Evolutionary conservation across 2,888 invertebrate species (phyloP), one percentile per base, ranked within the genome.

Genomic region (Eucera pruinosa): DNA sequence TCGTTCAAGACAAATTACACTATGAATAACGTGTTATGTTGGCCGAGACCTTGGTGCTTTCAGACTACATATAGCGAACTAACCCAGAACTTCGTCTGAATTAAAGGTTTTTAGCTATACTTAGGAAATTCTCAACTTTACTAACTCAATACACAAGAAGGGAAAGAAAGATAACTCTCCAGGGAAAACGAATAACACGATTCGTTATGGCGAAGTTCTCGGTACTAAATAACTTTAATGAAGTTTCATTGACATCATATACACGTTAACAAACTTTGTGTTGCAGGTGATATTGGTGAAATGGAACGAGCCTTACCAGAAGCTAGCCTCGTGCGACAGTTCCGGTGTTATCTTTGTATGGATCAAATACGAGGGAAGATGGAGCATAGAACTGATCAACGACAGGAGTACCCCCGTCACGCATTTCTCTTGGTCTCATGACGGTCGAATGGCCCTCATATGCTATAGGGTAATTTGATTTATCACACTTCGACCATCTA

Each of bases 351-450:
- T 99, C 91, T 99, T 99, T 93, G 99, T 99, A 30, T 99, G 99
- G 99, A 98, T 99, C 90, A 98, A 99, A 92, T 99, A 99, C 93
- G 99, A 99, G 92, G 99, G 98, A 48, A 95, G 99, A 52, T 99
- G 99, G 99, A 98, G 98, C 86, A 99, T 99, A 88, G 99, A 99
- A 93, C 94, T 99, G 84, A 99, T 99, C 92, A 99, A 99, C 93
- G 99, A 99, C 93, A 94, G 99, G 50, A 98, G 97, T 91, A 98
- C 98, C 0, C 98, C 98, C 52, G 98, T 99, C 77, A 98, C 98
- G 20, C 98, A 99, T 93, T 98, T 99, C 93, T 97, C 98, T 20
- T 99, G 99, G 99, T 98, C 98, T 0, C 99, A 99, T 91, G 99
- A 99, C 93, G 99, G 99, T 18, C 95, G 98, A 60, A 98, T 99